phyloP scores from a whole-genome alignment of 1,140 invertebrate species.

The Drosophila eugracilis region DNA sequence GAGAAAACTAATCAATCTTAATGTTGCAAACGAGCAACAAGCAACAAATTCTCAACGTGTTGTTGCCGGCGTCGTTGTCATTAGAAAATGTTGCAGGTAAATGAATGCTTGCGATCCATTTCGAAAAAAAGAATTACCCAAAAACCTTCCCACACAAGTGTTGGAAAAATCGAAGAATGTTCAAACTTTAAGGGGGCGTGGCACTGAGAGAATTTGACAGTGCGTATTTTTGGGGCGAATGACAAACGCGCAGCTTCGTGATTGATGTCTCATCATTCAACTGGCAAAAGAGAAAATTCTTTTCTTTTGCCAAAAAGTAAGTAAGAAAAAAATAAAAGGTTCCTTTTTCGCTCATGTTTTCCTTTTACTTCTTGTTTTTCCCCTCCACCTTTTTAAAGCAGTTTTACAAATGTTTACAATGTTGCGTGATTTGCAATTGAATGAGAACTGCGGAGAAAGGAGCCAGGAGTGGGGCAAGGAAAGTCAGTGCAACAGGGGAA shows the following conservation, averaged over 20 bases:
- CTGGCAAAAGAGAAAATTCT: conserved; percentile 61
- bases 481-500: conserved; percentile 28
- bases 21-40: conserved; percentile 62
- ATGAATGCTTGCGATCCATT: conserved; percentile 71
- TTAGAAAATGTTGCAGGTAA: conserved; percentile 81
- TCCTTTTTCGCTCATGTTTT: conserved; percentile 1
- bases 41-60: conserved; percentile 61
- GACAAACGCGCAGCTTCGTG: conserved; percentile 72
- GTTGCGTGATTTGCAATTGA: conserved; percentile 82
- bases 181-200: conserved; percentile 65
- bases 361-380: neutral
- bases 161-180: conserved; percentile 59
- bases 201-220: conserved; percentile 74
- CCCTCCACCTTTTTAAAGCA: conserved; percentile 62
- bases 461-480: neutral
- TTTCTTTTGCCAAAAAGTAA: conserved; percentile 17
- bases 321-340: conserved; percentile 14
- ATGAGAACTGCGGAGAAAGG: conserved; percentile 39
- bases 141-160: conserved; percentile 32
- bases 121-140: conserved; percentile 36
- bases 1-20: conserved; percentile 79
- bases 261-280: conserved; percentile 80
- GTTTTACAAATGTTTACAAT: conserved; percentile 83
- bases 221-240: conserved; percentile 62
- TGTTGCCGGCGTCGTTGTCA: conserved; percentile 72